Percentiles rank a stretch among this genome's conserved stretches.
phyloP scores from a whole-genome alignment of 2,113 vertebrate genomes.

The Leptobrachium ailaonicum region DNA sequence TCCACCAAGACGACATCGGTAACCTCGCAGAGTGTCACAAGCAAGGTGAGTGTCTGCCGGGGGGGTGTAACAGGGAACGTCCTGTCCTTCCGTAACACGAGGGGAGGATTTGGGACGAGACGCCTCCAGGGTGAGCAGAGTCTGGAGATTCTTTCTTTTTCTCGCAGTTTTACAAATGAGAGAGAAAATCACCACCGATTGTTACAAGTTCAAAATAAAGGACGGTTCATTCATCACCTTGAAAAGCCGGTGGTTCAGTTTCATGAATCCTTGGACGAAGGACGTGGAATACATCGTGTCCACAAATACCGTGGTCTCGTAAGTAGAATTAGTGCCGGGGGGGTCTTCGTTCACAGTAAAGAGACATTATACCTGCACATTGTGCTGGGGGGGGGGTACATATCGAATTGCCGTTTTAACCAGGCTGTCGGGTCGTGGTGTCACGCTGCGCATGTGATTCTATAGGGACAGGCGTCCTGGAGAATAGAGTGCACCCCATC shows the following conservation, averaged over 20 bases:
- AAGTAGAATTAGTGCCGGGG: conserved; percentile 63
- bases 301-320: conserved; percentile 96
- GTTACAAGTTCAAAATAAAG: conserved; percentile 98
- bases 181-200: conserved; percentile 96
- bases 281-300: conserved; percentile 99
- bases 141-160: conserved; percentile 32
- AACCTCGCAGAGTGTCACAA: conserved; percentile 95
- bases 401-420: no score
- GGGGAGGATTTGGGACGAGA: no score
- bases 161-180: conserved; percentile 90
- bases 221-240: conserved; percentile 97
- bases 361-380: no score
- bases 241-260: conserved; percentile 97
- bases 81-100: no score
- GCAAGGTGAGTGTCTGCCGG: conserved; percentile 76
- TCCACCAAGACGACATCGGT: conserved; percentile 95
- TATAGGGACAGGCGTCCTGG: no score
- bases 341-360: no score
- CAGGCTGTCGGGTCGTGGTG: no score
- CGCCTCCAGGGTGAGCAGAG: no score
- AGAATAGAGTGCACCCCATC: no score
- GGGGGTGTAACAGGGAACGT: no score
- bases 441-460: no score
- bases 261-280: conserved; percentile 99
- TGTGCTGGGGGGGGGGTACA: no score